Evolutionary conservation across 2,113 vertebrate species (phyloP).

Genomic region (Dendrocopos noguchii): DNA sequence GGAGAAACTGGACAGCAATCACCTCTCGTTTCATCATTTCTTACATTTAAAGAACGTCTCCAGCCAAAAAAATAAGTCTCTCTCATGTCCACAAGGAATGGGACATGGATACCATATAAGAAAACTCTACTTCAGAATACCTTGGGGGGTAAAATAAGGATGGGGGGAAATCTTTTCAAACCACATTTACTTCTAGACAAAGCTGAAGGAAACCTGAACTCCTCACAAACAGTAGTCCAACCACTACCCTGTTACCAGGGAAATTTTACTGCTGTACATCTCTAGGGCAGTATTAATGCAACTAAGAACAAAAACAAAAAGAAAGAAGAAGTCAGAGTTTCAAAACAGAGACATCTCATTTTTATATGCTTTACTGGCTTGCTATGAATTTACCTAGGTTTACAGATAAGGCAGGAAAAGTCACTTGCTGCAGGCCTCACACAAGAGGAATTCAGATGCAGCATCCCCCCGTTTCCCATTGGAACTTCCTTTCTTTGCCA

Average conservation of each 20-base stretch:
- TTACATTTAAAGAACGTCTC: background rate
- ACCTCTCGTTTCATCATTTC: background rate
- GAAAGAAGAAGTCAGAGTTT: background rate
- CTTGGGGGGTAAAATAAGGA: background rate
- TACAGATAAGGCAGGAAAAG: background rate
- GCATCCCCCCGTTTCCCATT: background rate
- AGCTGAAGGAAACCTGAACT: background rate
- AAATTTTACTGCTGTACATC: background rate
- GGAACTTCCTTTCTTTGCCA: background rate
- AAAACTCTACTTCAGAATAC: background rate
- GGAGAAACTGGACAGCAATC: background rate
- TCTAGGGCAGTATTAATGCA: background rate
- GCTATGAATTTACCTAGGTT: background rate
- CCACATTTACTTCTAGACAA: background rate
- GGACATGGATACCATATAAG: rapidly evolving
- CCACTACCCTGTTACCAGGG: background rate
- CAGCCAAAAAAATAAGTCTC: background rate
- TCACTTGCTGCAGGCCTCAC: background rate
- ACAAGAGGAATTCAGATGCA: background rate
- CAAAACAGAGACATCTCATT: background rate
- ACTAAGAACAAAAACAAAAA: background rate
- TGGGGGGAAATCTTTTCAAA: background rate
- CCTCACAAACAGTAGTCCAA: background rate
- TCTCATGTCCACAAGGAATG: background rate
- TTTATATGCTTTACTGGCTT: background rate